phyloP scores from a whole-genome alignment of 2,888 invertebrate genomes.

The Lottia scabra region DNA sequence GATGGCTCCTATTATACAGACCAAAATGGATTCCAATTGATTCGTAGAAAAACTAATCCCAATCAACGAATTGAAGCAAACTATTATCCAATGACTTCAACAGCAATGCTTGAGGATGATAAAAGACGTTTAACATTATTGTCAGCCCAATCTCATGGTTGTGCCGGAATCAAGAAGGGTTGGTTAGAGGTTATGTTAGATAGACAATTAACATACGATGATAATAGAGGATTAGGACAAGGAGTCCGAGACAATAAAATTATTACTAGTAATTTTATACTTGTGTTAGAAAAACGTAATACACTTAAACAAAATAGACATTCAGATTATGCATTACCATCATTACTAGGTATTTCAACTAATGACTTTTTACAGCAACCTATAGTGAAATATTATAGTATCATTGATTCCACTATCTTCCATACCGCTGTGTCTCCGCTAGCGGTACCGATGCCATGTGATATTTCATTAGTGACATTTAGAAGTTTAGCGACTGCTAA shows the following conservation, averaged over 20 bases:
- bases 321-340: slow-evolving; percentile 40
- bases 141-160: slow-evolving; percentile 63
- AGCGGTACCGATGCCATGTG: slow-evolving; percentile 53
- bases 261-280: slow-evolving; percentile 49
- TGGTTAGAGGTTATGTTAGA: slow-evolving; percentile 67
- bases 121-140: slow-evolving; percentile 54
- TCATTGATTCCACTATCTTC: slow-evolving; percentile 43
- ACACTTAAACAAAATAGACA: background rate
- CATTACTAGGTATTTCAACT: slow-evolving; percentile 39
- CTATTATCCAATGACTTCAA: slow-evolving; percentile 65
- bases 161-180: slow-evolving; percentile 54
- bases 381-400: slow-evolving; percentile 41
- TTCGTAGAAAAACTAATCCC: slow-evolving; percentile 53
- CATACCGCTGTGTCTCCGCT: slow-evolving; percentile 35
- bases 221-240: slow-evolving; percentile 62
- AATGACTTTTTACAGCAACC: slow-evolving; percentile 53
- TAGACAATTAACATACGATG: slow-evolving; percentile 60
- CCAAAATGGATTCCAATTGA: slow-evolving; percentile 64
- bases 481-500: slow-evolving; percentile 49
- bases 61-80: slow-evolving; percentile 59
- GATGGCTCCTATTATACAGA: slow-evolving; percentile 61
- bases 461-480: slow-evolving; percentile 49
- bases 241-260: slow-evolving; percentile 61
- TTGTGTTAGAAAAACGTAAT: slow-evolving; percentile 50
- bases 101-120: slow-evolving; percentile 59